Conservation (phyloP, 2,888 invertebrate species). For the Bhutanitis thaidina region DNA sequence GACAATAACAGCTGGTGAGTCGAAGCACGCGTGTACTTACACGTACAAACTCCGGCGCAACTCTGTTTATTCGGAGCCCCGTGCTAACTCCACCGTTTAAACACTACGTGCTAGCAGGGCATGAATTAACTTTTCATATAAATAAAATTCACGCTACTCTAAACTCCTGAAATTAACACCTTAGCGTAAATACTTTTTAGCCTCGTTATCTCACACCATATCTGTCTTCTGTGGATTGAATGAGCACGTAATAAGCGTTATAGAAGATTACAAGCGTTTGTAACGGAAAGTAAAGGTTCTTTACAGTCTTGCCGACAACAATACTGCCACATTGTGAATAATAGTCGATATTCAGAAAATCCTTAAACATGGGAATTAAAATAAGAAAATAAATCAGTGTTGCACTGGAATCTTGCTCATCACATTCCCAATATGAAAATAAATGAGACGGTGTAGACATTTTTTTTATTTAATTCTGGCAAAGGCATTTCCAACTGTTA, state of each 20-base stretch:
- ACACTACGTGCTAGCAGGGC: conserved; percentile 73
- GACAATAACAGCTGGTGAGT: conserved; percentile 26
- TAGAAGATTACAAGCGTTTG: conserved; percentile 20
- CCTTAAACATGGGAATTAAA: too few relatives aligned
- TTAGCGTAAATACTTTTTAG: conserved; percentile 74
- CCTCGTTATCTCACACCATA: conserved; percentile 63
- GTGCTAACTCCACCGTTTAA: conserved; percentile 77
- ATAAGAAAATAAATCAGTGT: too few relatives aligned
- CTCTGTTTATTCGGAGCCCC: conserved; percentile 70
- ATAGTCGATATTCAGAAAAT: too few relatives aligned
- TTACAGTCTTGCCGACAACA: too few relatives aligned
- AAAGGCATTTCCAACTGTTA: too few relatives aligned
- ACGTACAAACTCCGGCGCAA: conserved; percentile 41
- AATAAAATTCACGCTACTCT: conserved; percentile 80
- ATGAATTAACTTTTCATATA: conserved; percentile 80
- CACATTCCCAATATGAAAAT: too few relatives aligned
- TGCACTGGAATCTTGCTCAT: too few relatives aligned
- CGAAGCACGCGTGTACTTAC: conserved; percentile 34
- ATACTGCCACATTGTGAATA: too few relatives aligned
- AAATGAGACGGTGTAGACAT: too few relatives aligned
- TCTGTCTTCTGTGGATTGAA: conserved; percentile 35
- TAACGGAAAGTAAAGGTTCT: too few relatives aligned
- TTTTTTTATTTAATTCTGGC: too few relatives aligned
- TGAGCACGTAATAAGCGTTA: conserved; percentile 22
- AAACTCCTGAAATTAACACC: conserved; percentile 80